Evolutionary conservation across 2,113 vertebrate genomes (phyloP), one percentile per base, ranked within the genome.

Genomic region (Clarias magur): DNA sequence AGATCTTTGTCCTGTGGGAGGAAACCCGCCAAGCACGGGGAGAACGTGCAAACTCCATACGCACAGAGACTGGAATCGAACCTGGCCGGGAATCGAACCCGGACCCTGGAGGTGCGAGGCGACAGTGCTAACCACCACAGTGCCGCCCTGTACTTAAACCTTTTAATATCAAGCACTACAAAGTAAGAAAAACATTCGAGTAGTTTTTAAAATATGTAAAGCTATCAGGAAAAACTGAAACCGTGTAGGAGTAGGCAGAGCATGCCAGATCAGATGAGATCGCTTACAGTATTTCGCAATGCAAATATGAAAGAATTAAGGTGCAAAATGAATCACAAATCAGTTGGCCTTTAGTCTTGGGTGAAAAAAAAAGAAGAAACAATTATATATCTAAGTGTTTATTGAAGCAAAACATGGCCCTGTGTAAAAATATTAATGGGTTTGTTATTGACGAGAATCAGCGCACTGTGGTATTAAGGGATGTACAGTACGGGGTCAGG

Each of bases 161-260:
- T 86, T 13, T 21, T 63, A 38, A 62, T 53, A 79, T 87, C 79
- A 85, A 85, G 68, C 80, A 79, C 80, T 72, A 84, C 70, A 87
- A 82, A 88, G 80, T 86, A 60, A 65, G 78, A 80, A 88, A 80
- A 78, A 89, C 85, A 84, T 60, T 62, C 68, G 34, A 67, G 23
- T 62, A 83, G 76, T 85, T 60, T 70, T 79, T 80, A 34, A 53
- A 78, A 83, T 72, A 73, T 76, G 85, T 73, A 72, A 82, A 86
- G 82, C 57, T 84, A 87, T 80, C 68, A 60, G 54, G 72, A 83
- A 80, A 78, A 82, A 76, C 53, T 67, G 68, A 27, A 68, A 76
- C 60, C 34, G 59, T 76, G 82, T 72, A 57, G 79, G 21, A 34
- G 38, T 63, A 65, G 72, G 56, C 59, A 63, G 11, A 1, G 17